Evolutionary conservation across 2,113 vertebrate genomes (phyloP).

Genomic region (Amblyopsis rosae): DNA sequence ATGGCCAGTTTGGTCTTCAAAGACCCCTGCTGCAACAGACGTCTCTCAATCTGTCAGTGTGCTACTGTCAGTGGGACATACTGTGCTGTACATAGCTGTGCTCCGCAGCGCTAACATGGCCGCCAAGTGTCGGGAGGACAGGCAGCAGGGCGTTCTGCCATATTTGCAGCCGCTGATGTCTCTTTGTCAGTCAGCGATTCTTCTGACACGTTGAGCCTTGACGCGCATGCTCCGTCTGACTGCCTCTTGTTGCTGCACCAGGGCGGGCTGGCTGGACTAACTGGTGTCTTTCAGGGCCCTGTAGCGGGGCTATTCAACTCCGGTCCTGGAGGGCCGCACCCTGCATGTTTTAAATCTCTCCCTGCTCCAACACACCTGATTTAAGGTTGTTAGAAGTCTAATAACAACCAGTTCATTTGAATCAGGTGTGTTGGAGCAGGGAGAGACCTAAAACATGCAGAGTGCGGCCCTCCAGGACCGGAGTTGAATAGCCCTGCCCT

Average conservation of each 20-base stretch:
- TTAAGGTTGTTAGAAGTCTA: rapidly evolving
- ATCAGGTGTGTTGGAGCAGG: no score
- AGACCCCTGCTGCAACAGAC: constrained; percentile 23
- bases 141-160: constrained; percentile 11
- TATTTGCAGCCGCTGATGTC: constrained; percentile 24
- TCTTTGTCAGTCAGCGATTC: constrained; percentile 14
- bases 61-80: constrained; percentile 9
- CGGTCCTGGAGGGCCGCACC: no score
- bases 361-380: no score
- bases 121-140: constrained; percentile 1
- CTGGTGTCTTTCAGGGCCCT: background rate
- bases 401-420: no score
- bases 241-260: background rate
- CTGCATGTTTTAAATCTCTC: no score
- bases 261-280: background rate
- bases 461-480: no score
- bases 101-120: background rate
- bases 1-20: constrained; percentile 35
- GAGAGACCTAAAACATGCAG: no score
- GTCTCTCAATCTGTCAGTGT: constrained; percentile 11
- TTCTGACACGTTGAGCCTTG: constrained; percentile 5
- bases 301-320: no score
- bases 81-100: background rate
- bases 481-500: no score
- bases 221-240: constrained; percentile 13